Evolutionary conservation across 2,888 invertebrate species (phyloP), one percentile per base, ranked within the genome.

Genomic region (Hyles lineata): DNA sequence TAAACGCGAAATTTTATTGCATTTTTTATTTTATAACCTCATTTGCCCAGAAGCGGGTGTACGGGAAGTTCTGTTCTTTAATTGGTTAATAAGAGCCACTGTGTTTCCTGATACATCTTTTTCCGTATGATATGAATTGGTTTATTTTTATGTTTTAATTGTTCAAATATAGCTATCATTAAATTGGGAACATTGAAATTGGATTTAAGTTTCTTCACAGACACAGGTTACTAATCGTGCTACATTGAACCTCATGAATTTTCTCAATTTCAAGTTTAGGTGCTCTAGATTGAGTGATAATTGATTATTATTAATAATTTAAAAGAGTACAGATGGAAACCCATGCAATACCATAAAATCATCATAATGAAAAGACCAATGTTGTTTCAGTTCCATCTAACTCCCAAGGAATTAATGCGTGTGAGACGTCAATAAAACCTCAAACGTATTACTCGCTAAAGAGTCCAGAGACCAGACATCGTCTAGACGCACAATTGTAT

Each of bases 401-500:
- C 1, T 11, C 11, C 11, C 43, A 43, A 11, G 4, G 11, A 43
- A 43, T 8, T 8, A 0, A 35, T 35, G 6, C 35, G 35, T 35
- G 35, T 8, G 35, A 60, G n/a, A 25, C 11, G 60, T 60, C 25
- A 17, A 25, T 60, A 60, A 25, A 60, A 60, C 11, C 15, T 25
- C 25, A 61, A 23, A 61, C 3, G 15, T 7, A 61, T 61, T 23
- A 55, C n/a, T n/a, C 19, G n/a, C n/a, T 55, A 6, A n/a, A 55
- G 50, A 19, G 19, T 8, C n/a, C n/a, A n/a, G n/a, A 19, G 7
- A 21, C 35, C 8, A 35, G 35, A 63, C 63, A n/a, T 15, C 75
- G 77, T 74, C 72, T 71, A 72, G 55, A 71, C 63, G 35, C 32
- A 70, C 70, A 70, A 59, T 75, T 77, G 74, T 73, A 74, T 76